phyloP scores from a whole-genome alignment of 2,113 vertebrate species.

The Acrocephalus kingi region DNA sequence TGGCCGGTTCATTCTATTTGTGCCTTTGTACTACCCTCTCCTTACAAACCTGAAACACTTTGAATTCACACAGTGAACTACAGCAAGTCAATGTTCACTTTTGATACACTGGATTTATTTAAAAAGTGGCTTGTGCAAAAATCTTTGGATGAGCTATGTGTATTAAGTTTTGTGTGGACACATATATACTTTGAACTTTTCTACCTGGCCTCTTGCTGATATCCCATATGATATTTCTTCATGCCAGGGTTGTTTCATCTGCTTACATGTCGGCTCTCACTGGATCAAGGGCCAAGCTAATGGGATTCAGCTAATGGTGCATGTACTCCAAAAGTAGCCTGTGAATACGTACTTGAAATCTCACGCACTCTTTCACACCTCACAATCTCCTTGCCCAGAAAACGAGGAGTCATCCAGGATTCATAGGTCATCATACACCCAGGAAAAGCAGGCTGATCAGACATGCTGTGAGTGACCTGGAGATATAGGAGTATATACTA shows the following conservation, averaged over 20 bases:
- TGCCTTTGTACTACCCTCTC: constrained; percentile 28
- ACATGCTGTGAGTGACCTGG: background rate
- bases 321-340: background rate
- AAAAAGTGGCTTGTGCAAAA: background rate
- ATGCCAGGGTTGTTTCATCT: background rate
- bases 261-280: background rate
- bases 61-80: constrained; percentile 31
- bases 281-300: background rate
- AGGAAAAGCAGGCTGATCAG: background rate
- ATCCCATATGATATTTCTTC: background rate
- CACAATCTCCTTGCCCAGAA: background rate
- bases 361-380: background rate
- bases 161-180: constrained; percentile 5
- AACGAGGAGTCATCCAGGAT: background rate
- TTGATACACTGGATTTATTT: background rate
- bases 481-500: background rate
- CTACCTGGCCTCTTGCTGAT: constrained; percentile 5
- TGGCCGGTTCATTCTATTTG: background rate
- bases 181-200: background rate
- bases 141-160: background rate
- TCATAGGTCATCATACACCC: background rate
- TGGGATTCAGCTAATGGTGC: background rate
- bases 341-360: background rate
- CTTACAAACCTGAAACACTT: constrained; percentile 19
- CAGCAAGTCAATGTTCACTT: constrained; percentile 7